Base-by-base conservation (phyloP, 2,888 invertebrate genomes). In the Amorpha juglandis region DNA sequence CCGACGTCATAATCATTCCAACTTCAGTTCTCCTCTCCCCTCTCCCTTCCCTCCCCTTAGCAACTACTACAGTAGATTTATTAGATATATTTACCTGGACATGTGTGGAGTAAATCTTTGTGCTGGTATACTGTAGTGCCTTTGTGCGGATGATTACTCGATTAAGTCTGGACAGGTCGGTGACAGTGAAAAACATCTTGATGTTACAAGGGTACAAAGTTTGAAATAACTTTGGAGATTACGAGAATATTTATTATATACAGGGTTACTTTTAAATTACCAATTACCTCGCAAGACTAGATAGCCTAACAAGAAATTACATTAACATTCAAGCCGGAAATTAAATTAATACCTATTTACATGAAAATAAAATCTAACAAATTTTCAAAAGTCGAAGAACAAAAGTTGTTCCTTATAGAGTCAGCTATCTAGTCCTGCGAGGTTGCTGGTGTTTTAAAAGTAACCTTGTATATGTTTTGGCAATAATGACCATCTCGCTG, bases 71-170 rank as follows among this genome's bases (percentile, higher is more conserved):
- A 14, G 1, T 35, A 9, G 55, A 55, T 55, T 55, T 55, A 55
- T 55, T n/a, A 55, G 0, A 16, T 9, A 38, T 55, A 38, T 55
- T 55, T 55, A 55, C 55, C 38, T 55, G 38, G 38, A 42, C 38
- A 55, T 27, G 55, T 35, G 55, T 55, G 38, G 55, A 55, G 55
- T 55, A 55, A 55, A 55, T 55, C 55, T 55, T 55, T 21, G 51
- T 11, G 14, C 0, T 33, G n/a, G 33, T 16, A 27, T 38, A 16
- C 55, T 21, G 19, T 33, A 55, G 55, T 3, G n/a, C 55, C 38
- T 35, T 38, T 55, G 55, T 55, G 35, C 14, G 38, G 55, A 55
- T 55, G 55, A 55, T 55, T 55, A 35, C 55, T 55, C 16, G 16
- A 16, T 38, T 52, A 52, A 55, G 55, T 35, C 35, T 19, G 38